A percentile compares a stretch with the other conserved stretches of the same genome.
phyloP scores from a whole-genome alignment of 2,888 invertebrate species.

The Protodeltote pygarga region DNA sequence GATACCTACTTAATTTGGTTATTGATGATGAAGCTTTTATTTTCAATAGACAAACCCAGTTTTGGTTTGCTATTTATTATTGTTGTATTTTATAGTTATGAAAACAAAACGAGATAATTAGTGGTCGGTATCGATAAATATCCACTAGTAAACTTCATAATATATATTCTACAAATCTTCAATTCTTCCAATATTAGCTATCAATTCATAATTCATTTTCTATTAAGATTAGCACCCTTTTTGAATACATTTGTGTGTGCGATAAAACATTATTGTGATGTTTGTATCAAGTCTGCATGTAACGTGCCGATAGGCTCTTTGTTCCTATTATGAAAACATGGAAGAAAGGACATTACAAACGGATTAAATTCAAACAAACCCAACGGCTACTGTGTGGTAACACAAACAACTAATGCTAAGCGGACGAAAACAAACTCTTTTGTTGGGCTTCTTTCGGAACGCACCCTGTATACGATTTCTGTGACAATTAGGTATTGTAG shows the following conservation, averaged over 20 bases:
- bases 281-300: constrained; percentile 27
- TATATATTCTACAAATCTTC: too few relatives aligned
- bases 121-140: too few relatives aligned
- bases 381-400: constrained; percentile 72
- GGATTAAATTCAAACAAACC: constrained; percentile 83
- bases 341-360: constrained; percentile 76
- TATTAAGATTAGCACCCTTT: constrained; percentile 32
- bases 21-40: too few relatives aligned
- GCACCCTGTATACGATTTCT: constrained; percentile 63
- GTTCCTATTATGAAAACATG: constrained; percentile 68
- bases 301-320: constrained; percentile 52
- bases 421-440: constrained; percentile 80
- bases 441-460: constrained; percentile 67
- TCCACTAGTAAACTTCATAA: too few relatives aligned
- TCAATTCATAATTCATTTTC: constrained; percentile 3
- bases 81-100: too few relatives aligned
- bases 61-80: too few relatives aligned
- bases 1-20: too few relatives aligned
- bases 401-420: constrained; percentile 79
- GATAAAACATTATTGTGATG: constrained; percentile 15
- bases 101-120: too few relatives aligned
- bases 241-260: constrained; percentile 23
- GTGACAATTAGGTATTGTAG: constrained; percentile 75
- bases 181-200: too few relatives aligned
- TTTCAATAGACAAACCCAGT: too few relatives aligned